A percentile compares a stretch with the other conserved stretches of the same genome.
Evolutionary conservation across 2,888 invertebrate genomes (phyloP).

Genomic region (Prosopocoilus inquinatus): DNA sequence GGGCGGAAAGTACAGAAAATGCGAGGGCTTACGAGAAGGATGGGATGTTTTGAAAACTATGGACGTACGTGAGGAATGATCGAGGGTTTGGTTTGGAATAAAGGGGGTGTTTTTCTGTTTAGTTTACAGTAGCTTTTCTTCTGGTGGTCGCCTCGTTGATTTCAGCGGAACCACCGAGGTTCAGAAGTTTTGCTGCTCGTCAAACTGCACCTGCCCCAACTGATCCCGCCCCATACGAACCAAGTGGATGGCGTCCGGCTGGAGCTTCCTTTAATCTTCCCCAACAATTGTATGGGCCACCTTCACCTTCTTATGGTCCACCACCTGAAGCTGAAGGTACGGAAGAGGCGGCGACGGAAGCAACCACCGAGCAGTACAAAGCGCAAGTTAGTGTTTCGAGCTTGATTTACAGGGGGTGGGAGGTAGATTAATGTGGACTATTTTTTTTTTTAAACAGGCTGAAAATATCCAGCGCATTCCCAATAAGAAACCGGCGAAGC

Average conservation of each 20-base stretch:
- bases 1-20: slow-evolving; percentile 5
- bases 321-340: slow-evolving; percentile 38
- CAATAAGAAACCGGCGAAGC: slow-evolving; percentile 23
- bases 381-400: slow-evolving; percentile 1
- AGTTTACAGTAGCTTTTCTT: slow-evolving; percentile 47
- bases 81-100: background rate
- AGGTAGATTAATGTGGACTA: background rate
- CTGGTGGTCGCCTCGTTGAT: slow-evolving; percentile 47
- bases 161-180: slow-evolving; percentile 50
- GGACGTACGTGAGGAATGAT: slow-evolving; percentile 37
- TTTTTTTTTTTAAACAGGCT: slow-evolving; percentile 31
- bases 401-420: too few species aligned
- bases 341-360: slow-evolving; percentile 34
- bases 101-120: slow-evolving; percentile 15
- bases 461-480: slow-evolving; percentile 30
- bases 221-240: slow-evolving; percentile 44
- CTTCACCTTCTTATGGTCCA: slow-evolving; percentile 31
- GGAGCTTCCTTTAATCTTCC: slow-evolving; percentile 52
- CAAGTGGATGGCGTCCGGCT: slow-evolving; percentile 51
- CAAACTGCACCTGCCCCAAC: slow-evolving; percentile 25
- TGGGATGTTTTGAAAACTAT: slow-evolving; percentile 36
- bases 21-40: slow-evolving; percentile 22
- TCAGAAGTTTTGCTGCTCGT: slow-evolving; percentile 41
- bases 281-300: slow-evolving; percentile 29
- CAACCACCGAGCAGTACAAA: slow-evolving; percentile 31